phyloP scores from a whole-genome alignment of 2,888 invertebrate genomes.

The Agrochola macilenta region DNA sequence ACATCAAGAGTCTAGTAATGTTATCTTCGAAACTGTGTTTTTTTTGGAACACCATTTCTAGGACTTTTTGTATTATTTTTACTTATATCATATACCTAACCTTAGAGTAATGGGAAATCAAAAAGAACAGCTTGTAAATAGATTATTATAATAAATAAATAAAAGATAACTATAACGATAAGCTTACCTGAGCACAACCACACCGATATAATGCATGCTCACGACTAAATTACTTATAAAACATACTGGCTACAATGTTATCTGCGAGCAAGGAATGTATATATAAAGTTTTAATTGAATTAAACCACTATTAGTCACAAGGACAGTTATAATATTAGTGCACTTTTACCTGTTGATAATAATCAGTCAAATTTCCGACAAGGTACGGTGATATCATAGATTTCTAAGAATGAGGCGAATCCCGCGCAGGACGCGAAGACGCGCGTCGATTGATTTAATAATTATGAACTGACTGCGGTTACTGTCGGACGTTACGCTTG shows the following conservation, averaged over 20 bases:
- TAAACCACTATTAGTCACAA: background rate
- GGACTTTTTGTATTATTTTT: too few species aligned
- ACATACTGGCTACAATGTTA: too few species aligned
- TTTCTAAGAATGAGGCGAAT: too few species aligned
- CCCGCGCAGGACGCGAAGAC: too few species aligned
- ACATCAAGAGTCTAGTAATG: too few species aligned
- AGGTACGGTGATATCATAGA: background rate
- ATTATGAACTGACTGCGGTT: too few species aligned
- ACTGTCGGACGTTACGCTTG: too few species aligned
- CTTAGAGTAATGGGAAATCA: too few species aligned
- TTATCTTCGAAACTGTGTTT: too few species aligned
- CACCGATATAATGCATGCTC: constrained; percentile 24
- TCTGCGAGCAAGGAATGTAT: background rate
- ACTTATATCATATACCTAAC: too few species aligned
- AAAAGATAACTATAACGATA: background rate
- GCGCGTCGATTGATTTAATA: too few species aligned
- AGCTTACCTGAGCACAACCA: constrained; percentile 40
- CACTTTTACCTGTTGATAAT: background rate
- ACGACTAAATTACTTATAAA: constrained; percentile 8
- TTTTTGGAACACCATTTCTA: too few species aligned
- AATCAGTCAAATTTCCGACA: background rate
- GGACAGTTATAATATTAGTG: background rate
- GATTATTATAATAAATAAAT: background rate
- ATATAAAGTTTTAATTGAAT: background rate
- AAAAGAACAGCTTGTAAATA: background rate